A percentile compares a stretch with the other conserved stretches of the same genome.
These are phyloP conservation scores for Anaspis maculata DNA, from an alignment of 2,888 invertebrate species.

Conservation along the genomic window DNA sequence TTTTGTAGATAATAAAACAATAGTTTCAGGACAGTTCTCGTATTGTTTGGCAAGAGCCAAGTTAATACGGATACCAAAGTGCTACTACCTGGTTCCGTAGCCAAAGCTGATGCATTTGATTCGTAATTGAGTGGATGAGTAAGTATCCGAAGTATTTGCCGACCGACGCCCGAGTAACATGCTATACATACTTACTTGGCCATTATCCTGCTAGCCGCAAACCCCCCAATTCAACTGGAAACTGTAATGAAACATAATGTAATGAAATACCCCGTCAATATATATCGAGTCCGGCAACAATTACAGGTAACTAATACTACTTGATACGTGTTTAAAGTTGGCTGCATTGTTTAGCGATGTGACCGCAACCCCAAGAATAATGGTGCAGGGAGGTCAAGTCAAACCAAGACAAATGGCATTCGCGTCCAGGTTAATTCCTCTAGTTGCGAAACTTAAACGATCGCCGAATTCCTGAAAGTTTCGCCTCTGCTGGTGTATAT, in stretches of 20 bases:
- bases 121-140: too few species aligned
- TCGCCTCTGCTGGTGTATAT: too few species aligned
- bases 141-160: too few species aligned
- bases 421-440: conserved; percentile 41
- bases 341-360: conserved; percentile 42
- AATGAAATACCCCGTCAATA: conserved; percentile 39
- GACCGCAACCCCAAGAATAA: conserved; percentile 41
- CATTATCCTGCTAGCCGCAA: too few species aligned
- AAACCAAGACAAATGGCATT: conserved; percentile 44
- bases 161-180: too few species aligned
- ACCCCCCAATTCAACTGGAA: conserved; percentile 21
- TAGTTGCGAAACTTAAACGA: conserved; percentile 37
- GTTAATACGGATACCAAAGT: too few species aligned
- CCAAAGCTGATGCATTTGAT: too few species aligned
- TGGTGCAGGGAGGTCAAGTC: conserved; percentile 37
- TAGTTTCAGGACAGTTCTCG: too few species aligned
- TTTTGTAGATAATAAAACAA: too few species aligned
- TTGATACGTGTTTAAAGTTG: conserved; percentile 42
- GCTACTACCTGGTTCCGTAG: too few species aligned
- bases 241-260: conserved; percentile 37
- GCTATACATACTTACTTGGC: not conserved
- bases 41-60: too few species aligned
- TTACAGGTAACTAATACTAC: conserved; percentile 42
- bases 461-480: conserved; percentile 34
- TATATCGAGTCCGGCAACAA: conserved; percentile 32